Evolutionary conservation across 2,888 invertebrate genomes (phyloP).

Genomic region (Pandemis heparana): DNA sequence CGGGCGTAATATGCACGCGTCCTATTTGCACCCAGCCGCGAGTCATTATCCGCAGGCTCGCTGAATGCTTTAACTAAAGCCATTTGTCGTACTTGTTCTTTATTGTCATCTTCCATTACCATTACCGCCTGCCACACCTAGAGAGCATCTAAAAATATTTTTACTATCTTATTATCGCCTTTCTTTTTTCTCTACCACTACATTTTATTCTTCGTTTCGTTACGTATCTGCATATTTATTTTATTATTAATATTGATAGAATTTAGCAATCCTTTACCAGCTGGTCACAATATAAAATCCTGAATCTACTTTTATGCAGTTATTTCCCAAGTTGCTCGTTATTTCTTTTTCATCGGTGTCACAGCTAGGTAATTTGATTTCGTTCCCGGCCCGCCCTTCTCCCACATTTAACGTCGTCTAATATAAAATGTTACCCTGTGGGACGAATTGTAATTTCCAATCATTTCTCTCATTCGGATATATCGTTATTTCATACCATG

Average conservation of each 20-base stretch:
- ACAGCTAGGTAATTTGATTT: slow-evolving; percentile 20
- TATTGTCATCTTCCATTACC: slow-evolving; percentile 26
- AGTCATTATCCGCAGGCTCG: slow-evolving; percentile 50
- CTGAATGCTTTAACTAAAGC: slow-evolving; percentile 43
- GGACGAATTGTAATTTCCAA: slow-evolving; percentile 14
- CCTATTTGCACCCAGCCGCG: slow-evolving; percentile 44
- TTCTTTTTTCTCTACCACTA: background rate
- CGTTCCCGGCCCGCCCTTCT: background rate
- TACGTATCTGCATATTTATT: too few relatives aligned
- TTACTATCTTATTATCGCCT: background rate
- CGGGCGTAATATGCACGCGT: slow-evolving; percentile 46
- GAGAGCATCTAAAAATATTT: slow-evolving; percentile 3
- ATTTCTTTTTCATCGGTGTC: slow-evolving; percentile 14
- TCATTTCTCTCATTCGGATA: slow-evolving; percentile 7
- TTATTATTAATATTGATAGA: background rate
- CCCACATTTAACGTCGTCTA: slow-evolving; percentile 16
- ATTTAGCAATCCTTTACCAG: background rate
- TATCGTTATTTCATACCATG: background rate
- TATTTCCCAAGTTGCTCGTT: slow-evolving; percentile 11
- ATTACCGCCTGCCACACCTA: slow-evolving; percentile 25
- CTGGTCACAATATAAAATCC: background rate
- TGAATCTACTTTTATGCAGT: background rate
- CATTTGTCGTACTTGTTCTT: slow-evolving; percentile 16
- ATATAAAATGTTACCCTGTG: slow-evolving; percentile 21
- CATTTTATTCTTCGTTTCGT: background rate